Base-by-base conservation (phyloP, 2,888 invertebrate species). In the Eulithis prunata region DNA sequence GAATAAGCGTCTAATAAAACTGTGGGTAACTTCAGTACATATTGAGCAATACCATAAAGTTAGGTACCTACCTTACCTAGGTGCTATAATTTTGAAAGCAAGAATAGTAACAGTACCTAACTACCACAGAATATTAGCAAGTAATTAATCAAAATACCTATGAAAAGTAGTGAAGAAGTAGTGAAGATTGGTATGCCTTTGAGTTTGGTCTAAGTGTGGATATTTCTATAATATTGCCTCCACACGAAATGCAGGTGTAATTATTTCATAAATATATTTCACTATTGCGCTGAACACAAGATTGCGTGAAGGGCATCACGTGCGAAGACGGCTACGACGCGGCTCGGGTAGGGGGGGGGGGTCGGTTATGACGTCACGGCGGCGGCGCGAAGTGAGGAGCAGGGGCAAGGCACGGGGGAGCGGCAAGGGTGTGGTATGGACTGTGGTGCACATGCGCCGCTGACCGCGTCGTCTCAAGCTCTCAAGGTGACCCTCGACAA, bases 401-500 rank as follows among this genome's bases (percentile, higher is more conserved):
- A 67, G 76, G 71, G 65, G 79, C 68, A 28, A 51, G 58, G 58
- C 43, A 14, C 71, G 70, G 62, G 70, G 66, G 72, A 62, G 70
- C 71, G 69, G 74, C 74, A 81, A 90, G 90, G 91, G 92, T 89
- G 91, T 90, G 21, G 21, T 21, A 21, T 21, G 21, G 21, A 1
- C 21, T 21, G 21, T 21, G 89, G 90, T 90, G 91, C 91, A 92
- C 92, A 92, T 91, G 92, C 91, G 91, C 90, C 81, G 80, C 79
- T 79, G 72, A 73, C 63, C 78, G 79, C 75, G 85, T 77, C 75
- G 85, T 49, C 21, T 75, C 81, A 32, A 21, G 21, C 21, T 53
- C 53, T 89, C 92, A 93, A 93, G 92, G 92, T 93, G 92, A 93
- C 92, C 91, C 66, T 85, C 84, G 78, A 79, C 82, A 81, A 80